Base-by-base conservation (phyloP, 1,140 invertebrate species). In the Trichonephila inaurata region DNA sequence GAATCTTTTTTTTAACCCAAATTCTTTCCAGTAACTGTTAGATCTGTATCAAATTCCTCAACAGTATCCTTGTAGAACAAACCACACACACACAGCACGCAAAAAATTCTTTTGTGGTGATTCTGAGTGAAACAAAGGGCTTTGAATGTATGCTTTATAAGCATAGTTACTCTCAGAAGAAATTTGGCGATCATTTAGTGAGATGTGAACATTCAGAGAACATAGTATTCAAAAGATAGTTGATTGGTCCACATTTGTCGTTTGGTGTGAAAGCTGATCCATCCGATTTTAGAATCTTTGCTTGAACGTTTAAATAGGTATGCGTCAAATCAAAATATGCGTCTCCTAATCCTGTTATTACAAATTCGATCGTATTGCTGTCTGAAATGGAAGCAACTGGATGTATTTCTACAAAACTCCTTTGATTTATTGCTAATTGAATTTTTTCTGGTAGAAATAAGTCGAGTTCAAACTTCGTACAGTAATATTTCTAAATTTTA, bases 241-340 rank as follows among this genome's bases (percentile, higher is more conserved):
- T 82, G 28, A 40, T 51, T 0, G 28, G 77, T 40, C 16, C 77
- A 40, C 77, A 82, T 14, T 40, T 40, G 1, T 82, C 77, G 28
- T 28, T 21, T 0, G 77, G 3, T 40, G 7, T 21, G 77, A 51
- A n/a, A 7, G 10, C 33, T 44, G 77, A 1, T 21, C 33, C 77
- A 51, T 82, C 77, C 40, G 77, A n/a, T 82, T 82, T 40, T 14
- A 82, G 14, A 82, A 82, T 82, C 14, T 82, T 82, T 40, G 77
- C 77, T 40, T 82, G 77, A 40, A 82, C 14, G 16, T 40, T 82
- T 16, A 82, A 19, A 40, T 19, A 18, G 14, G 40, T 14, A 16
- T 82, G 77, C 14, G 77, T 12, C 12, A 82, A 40, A 21, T 82
- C 77, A 33, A 44, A 82, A 51, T 82, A 82, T 7, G 77, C 16